phyloP scores from a whole-genome alignment of 2,113 vertebrate genomes.

The Clarias batrachus region DNA sequence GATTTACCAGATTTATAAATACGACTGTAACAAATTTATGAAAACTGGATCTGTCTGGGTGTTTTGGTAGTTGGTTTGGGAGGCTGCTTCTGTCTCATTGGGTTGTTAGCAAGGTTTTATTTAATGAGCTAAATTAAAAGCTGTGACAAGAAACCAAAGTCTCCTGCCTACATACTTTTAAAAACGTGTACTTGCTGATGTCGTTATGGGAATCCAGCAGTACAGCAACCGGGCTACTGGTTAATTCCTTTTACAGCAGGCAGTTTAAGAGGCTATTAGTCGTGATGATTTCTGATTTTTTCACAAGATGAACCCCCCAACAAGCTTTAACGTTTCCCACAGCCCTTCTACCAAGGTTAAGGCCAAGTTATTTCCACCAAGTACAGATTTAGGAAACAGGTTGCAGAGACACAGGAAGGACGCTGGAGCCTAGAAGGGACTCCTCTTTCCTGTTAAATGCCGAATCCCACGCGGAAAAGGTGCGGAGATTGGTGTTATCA shows the following conservation, averaged over 20 bases:
- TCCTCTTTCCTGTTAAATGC: constrained; percentile 46
- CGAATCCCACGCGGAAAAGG: constrained; percentile 46
- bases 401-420: constrained; percentile 58
- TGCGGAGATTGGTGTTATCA: constrained; percentile 61
- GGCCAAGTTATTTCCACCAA: background rate
- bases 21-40: background rate
- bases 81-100: background rate
- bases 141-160: background rate
- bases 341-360: background rate
- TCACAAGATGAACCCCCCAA: background rate
- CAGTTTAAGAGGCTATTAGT: background rate
- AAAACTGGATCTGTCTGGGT: background rate
- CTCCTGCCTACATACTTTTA: background rate
- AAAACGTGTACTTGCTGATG: background rate
- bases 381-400: constrained; percentile 41
- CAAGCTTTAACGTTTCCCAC: background rate
- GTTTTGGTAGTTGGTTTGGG: background rate
- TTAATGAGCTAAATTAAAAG: background rate
- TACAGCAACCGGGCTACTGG: background rate
- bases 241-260: background rate
- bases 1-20: background rate
- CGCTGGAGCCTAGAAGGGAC: constrained; percentile 49
- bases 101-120: background rate
- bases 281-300: background rate
- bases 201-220: background rate